Evolutionary conservation across 2,888 invertebrate species (phyloP).

Genomic region (Fabriciana adippe): DNA sequence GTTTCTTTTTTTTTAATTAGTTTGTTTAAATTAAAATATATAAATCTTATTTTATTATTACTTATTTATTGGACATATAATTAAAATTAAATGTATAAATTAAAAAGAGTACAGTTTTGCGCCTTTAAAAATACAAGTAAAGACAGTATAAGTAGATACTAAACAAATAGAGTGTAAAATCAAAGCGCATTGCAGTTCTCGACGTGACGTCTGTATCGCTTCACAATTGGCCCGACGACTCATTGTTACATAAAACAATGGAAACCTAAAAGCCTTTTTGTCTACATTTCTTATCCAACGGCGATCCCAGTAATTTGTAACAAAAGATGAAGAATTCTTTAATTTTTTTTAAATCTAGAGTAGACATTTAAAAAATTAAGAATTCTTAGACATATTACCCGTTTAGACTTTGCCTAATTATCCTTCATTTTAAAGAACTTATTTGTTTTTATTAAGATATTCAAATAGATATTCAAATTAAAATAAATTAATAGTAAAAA

Average conservation of each 20-base stretch:
- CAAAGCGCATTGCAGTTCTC: slow-evolving; percentile 29
- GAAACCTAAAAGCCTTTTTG: slow-evolving; percentile 35
- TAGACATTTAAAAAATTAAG: slow-evolving; percentile 31
- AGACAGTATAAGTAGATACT: slow-evolving; percentile 7
- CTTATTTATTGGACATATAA: too few relatives aligned
- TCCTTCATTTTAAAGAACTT: slow-evolving; percentile 5
- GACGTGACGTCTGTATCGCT: slow-evolving; percentile 30
- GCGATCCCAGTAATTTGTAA: slow-evolving; percentile 36
- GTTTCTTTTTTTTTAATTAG: too few relatives aligned
- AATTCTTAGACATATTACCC: slow-evolving; percentile 19
- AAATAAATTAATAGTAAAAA: slow-evolving; percentile 3
- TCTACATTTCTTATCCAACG: slow-evolving; percentile 35
- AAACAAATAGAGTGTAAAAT: slow-evolving; percentile 27
- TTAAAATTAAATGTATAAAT: too few relatives aligned
- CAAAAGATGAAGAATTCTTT: slow-evolving; percentile 33
- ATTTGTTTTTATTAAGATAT: slow-evolving; percentile 1
- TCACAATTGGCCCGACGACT: slow-evolving; percentile 38
- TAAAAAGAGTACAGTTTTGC: background rate
- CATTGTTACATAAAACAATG: slow-evolving; percentile 40
- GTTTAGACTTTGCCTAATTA: slow-evolving; percentile 15
- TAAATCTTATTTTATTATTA: too few relatives aligned
- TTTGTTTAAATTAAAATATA: too few relatives aligned
- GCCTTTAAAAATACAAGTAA: slow-evolving; percentile 1
- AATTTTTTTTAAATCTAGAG: slow-evolving; percentile 34
- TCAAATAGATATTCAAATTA: background rate